Base-by-base conservation (phyloP, 2,113 vertebrate genomes). In the Pithys albifrons region DNA sequence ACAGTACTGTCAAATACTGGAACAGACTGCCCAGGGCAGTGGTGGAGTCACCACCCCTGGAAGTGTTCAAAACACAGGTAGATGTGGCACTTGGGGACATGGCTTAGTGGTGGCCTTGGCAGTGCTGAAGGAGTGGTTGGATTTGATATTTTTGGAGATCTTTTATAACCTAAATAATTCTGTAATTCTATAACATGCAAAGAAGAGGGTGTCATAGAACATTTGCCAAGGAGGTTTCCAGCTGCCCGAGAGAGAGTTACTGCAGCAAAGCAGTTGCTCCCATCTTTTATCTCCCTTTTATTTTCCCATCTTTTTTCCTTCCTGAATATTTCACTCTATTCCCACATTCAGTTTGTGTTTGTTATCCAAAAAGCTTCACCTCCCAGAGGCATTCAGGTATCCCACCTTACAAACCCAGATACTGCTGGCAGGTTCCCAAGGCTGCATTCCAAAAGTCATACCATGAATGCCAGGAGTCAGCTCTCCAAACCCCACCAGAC, bases 121-220 rank as follows among this genome's bases (percentile, higher is more conserved):
- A 59, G 33, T 9, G 33, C 27, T 59, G 61, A 33, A 33, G 28
- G 23, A 31, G n/a, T 10, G 28, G n/a, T 22, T 82, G 70, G 1
- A 25, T 7, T 75, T 0, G 0, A 18, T n/a, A 8, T 14, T 4
- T 19, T 46, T 3, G 14, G 10, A n/a, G 19, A 19, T 10, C 3
- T 62, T 83, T 55, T 69, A 14, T 48, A 75, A 48, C 29, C 19
- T 15, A 22, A 69, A n/a, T 3, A 12, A 25, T 48, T 48, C 17
- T 2, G 5, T 41, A 14, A 19, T 35, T 89, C 29, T 22, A 3
- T 35, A 37, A 37, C 8, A n/a, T 20, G 19, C 33, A 33, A 3
- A 62, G 35, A 35, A 61, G 13, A 58, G 17, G 10, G 0, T 29
- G 13, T 57, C n/a, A 17, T 9, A 49, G 43, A 12, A 18, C 23